Conservation (phyloP, 2,797 vertebrate species). For the Hippocampus kuda region DNA sequence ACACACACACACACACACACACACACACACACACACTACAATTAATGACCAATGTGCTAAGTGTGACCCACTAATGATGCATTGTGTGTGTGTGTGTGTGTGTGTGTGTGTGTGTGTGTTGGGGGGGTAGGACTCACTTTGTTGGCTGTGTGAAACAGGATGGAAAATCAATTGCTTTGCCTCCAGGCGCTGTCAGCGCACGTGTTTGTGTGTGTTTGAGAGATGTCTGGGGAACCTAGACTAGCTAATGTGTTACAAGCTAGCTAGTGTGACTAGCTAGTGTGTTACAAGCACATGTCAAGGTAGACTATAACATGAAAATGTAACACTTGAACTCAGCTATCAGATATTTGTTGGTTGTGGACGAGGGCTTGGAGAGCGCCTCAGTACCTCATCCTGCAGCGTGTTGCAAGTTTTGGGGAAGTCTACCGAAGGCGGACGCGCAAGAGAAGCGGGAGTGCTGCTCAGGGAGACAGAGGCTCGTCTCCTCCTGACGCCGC, state of each 20-base stretch:
- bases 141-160: constrained; percentile 6
- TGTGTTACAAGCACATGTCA: background rate
- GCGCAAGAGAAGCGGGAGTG: constrained; percentile 63
- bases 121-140: background rate
- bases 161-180: constrained; percentile 46
- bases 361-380: no score
- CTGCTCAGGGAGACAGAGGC: constrained; percentile 79
- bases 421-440: constrained; percentile 64
- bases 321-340: background rate
- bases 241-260: background rate
- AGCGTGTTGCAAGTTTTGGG: constrained; percentile 32
- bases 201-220: constrained; percentile 5
- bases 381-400: constrained; percentile 72
- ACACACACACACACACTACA: background rate
- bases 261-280: background rate
- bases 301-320: background rate
- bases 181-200: constrained; percentile 22
- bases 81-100: constrained; percentile 22
- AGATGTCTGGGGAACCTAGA: background rate
- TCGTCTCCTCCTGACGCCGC: constrained; percentile 79
- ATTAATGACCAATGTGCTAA: background rate
- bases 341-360: no score
- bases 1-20: background rate
- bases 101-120: constrained; percentile 5
- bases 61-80: constrained; percentile 6